These are phyloP conservation scores for Odontomyia ornata DNA, from an alignment of 2,888 invertebrate species.

Conservation along the genomic window DNA sequence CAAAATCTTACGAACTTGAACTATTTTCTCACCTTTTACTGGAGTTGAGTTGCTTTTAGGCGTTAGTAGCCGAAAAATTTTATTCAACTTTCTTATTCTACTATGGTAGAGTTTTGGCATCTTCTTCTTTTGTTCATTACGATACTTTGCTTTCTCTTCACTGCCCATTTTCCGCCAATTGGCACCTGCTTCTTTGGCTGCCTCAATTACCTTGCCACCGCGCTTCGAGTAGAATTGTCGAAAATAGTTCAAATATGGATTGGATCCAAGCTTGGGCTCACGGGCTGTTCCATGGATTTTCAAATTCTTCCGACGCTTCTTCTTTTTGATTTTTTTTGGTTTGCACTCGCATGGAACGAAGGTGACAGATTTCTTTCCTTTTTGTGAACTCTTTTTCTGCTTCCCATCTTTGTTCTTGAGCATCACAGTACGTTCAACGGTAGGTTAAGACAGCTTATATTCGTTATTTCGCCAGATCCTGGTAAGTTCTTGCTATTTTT, in stretches of 20 bases:
- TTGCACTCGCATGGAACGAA: background rate
- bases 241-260: conserved; percentile 48
- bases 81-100: conserved; percentile 40
- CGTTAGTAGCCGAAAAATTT: conserved; percentile 25
- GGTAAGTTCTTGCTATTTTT: no score
- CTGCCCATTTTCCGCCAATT: conserved; percentile 45
- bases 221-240: conserved; percentile 45
- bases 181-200: conserved; percentile 45
- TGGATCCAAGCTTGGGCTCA: conserved; percentile 5
- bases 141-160: conserved; percentile 31
- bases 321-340: background rate
- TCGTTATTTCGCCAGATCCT: no score
- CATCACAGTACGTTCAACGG: no score
- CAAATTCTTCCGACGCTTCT: background rate
- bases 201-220: conserved; percentile 40
- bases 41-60: background rate
- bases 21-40: background rate
- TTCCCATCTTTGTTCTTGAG: no score
- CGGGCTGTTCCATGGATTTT: conserved; percentile 15
- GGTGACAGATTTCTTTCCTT: background rate
- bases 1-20: conserved; percentile 20
- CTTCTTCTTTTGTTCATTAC: background rate
- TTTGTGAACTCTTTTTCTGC: no score
- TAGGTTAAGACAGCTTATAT: no score
- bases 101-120: background rate